These are phyloP conservation scores for Nilaparvata lugens DNA, from an alignment of 1,140 invertebrate species.

Conservation along the genomic window DNA sequence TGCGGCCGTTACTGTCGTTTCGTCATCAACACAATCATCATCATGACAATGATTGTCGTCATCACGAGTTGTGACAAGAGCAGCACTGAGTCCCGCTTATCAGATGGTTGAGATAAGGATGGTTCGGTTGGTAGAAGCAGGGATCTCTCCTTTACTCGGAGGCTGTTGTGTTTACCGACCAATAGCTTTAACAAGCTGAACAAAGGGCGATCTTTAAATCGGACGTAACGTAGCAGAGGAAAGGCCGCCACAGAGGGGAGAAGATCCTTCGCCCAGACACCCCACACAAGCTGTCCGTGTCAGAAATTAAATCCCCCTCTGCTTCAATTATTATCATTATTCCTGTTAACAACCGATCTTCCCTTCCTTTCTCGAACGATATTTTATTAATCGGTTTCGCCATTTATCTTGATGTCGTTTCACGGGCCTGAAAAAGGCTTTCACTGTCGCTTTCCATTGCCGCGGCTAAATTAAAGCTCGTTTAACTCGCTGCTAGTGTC, in stretches of 20 bases:
- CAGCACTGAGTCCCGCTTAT: background rate
- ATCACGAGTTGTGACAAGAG: background rate
- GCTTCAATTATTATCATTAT: conserved; percentile 3
- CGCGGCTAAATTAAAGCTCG: too few relatives aligned
- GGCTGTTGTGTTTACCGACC: conserved; percentile 1
- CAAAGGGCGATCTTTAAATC: background rate
- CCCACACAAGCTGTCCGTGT: background rate
- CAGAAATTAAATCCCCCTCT: conserved; percentile 1
- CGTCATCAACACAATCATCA: too few relatives aligned
- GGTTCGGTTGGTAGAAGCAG: background rate
- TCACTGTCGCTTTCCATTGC: too few relatives aligned
- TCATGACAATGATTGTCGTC: background rate
- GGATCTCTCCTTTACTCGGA: background rate
- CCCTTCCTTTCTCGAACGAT: background rate
- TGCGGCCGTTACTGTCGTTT: too few relatives aligned
- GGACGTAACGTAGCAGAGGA: too few relatives aligned
- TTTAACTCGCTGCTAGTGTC: too few relatives aligned
- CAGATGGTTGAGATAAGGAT: background rate
- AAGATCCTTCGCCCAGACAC: too few relatives aligned
- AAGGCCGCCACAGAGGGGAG: too few relatives aligned
- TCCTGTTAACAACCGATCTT: conserved; percentile 3
- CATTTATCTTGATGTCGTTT: conserved; percentile 3
- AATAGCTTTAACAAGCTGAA: conserved; percentile 1
- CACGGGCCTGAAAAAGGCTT: background rate
- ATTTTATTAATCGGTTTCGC: conserved; percentile 1